Conservation (phyloP, 2,888 invertebrate species). For the Drosophila ezoana region DNA sequence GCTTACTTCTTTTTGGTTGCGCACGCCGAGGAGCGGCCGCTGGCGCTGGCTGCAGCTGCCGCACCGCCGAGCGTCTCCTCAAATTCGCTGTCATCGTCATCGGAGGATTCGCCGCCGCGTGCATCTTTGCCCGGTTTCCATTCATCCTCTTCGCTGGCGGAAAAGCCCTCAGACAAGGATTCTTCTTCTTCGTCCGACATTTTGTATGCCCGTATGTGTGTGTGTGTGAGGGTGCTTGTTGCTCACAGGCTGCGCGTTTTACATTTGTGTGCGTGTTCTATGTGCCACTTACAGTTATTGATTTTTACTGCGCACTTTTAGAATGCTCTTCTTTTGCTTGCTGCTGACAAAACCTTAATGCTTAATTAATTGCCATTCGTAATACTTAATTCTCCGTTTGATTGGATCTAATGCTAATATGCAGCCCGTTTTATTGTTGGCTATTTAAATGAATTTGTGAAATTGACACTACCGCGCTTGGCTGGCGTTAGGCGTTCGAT, state of each 20-base stretch:
- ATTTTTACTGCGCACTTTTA: constrained; percentile 76
- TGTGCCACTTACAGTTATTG: constrained; percentile 73
- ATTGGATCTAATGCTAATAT: background rate
- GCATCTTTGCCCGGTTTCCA: constrained; percentile 78
- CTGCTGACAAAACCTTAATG: no score
- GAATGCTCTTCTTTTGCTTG: constrained; percentile 6
- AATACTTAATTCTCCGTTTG: background rate
- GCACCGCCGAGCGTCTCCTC: constrained; percentile 63
- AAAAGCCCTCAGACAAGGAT: constrained; percentile 83
- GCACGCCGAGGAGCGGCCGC: constrained; percentile 55
- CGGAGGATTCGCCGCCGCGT: constrained; percentile 82
- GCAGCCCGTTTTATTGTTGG: background rate
- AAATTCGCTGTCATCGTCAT: constrained; percentile 83
- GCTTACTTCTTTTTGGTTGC: constrained; percentile 58
- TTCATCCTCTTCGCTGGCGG: constrained; percentile 85
- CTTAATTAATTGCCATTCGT: constrained; percentile 6
- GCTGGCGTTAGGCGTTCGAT: constrained; percentile 41
- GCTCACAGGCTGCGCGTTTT: constrained; percentile 57
- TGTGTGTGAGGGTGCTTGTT: constrained; percentile 81
- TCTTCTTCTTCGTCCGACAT: constrained; percentile 84
- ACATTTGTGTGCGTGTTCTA: constrained; percentile 61
- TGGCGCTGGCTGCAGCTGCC: constrained; percentile 34
- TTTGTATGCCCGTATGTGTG: background rate
- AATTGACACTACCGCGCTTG: constrained; percentile 72
- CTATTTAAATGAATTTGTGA: constrained; percentile 60